Evolutionary conservation across 92 coral and sea anemone genomes (phyloP).

Genomic region (Ricordea florida): DNA sequence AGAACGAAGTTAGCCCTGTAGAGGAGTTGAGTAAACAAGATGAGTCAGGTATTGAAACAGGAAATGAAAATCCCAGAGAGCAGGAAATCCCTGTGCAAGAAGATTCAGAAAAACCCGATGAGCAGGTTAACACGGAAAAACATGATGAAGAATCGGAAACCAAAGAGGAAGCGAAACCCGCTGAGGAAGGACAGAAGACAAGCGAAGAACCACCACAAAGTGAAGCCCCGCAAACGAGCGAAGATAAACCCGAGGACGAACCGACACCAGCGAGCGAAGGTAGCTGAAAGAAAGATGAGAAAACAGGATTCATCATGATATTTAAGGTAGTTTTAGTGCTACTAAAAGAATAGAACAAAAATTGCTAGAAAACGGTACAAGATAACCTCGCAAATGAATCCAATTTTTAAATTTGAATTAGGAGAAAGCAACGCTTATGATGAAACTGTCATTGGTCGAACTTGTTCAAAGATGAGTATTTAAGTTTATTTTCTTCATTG

Average conservation of each 20-base stretch:
- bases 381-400: constrained; percentile 16
- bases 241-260: constrained; percentile 28
- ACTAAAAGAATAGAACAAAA: no score
- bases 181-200: constrained; percentile 22
- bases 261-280: constrained; percentile 12
- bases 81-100: not conserved
- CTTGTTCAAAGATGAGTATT: not conserved
- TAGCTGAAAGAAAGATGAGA: constrained; percentile 8
- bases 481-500: not conserved
- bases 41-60: not conserved
- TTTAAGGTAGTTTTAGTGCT: no score
- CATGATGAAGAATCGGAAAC: not conserved
- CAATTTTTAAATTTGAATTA: not conserved
- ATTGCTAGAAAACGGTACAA: constrained; percentile 7
- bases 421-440: not conserved
- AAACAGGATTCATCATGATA: not conserved
- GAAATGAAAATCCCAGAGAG: constrained; percentile 3
- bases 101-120: constrained; percentile 1
- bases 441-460: not conserved
- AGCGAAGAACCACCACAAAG: constrained; percentile 7
- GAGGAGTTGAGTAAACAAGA: no score
- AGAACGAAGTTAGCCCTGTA: no score
- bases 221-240: not conserved
- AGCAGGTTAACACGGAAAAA: not conserved
- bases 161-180: constrained; percentile 18